Conservation (phyloP, 2,888 invertebrate genomes). For the Platerodrilus igneus region DNA sequence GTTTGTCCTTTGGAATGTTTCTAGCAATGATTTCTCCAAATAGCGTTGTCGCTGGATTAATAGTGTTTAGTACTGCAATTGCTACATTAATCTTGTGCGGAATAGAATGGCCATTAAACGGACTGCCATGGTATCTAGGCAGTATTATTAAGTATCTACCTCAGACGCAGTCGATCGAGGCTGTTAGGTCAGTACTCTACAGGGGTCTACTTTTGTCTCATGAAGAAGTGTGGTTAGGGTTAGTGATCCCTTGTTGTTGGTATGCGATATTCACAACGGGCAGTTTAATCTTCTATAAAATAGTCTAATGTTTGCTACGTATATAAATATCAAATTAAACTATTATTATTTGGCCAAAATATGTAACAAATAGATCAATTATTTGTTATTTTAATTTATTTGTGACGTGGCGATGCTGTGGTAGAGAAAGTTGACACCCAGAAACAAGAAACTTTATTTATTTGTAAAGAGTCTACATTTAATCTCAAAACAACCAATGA, state of each 20-base stretch:
- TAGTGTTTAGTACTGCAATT: conserved; percentile 17
- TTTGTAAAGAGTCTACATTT: too few relatives aligned
- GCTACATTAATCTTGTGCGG: conserved; percentile 22
- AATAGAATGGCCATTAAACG: conserved; percentile 65
- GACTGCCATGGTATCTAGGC: conserved; percentile 59
- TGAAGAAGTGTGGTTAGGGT: conserved; percentile 66
- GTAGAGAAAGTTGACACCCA: too few relatives aligned
- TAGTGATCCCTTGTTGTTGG: conserved; percentile 62
- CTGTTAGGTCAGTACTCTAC: conserved; percentile 66
- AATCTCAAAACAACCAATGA: too few relatives aligned
- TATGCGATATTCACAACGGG: too few relatives aligned
- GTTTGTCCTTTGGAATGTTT: conserved; percentile 24
- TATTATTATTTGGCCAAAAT: too few relatives aligned
- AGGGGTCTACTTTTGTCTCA: conserved; percentile 65
- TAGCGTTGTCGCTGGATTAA: conserved; percentile 16
- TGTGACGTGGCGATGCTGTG: too few relatives aligned
- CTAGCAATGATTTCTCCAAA: conserved; percentile 15
- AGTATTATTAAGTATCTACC: conserved; percentile 65
- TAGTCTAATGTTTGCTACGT: too few relatives aligned
- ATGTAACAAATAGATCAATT: too few relatives aligned
- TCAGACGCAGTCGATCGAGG: conserved; percentile 69
- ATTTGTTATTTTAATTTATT: too few relatives aligned
- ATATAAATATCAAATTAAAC: too few relatives aligned
- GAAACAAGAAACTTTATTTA: too few relatives aligned
- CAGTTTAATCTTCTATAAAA: too few relatives aligned